A percentile compares a stretch with the other conserved stretches of the same genome.
These are phyloP conservation scores for Gymnodraco acuticeps DNA, from an alignment of 2,797 vertebrate species.

Conservation along the genomic window DNA sequence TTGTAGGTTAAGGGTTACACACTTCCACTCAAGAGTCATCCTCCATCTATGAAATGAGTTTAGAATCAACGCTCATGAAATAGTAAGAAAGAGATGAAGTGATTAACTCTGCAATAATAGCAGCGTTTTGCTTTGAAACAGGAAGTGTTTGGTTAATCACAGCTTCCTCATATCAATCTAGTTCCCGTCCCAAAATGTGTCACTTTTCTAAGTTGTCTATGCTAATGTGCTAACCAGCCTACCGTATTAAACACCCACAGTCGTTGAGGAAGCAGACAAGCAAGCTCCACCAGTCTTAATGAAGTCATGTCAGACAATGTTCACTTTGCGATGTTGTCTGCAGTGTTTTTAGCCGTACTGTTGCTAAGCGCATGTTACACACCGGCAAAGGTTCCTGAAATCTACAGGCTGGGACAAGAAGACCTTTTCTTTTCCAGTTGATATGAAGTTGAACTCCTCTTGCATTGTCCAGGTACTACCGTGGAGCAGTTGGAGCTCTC, in stretches of 20 bases:
- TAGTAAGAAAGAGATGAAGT: background rate
- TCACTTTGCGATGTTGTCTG: background rate
- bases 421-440: background rate
- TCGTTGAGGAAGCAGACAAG: background rate
- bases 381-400: conserved; percentile 1
- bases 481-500: conserved; percentile 89
- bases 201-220: background rate
- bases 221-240: background rate
- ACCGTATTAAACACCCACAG: background rate
- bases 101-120: conserved; percentile 19
- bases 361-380: conserved; percentile 10
- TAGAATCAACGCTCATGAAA: background rate
- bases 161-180: conserved; percentile 19
- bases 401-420: conserved; percentile 20
- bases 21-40: background rate
- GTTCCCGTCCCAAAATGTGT: background rate
- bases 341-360: background rate
- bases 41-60: background rate
- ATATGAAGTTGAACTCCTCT: background rate
- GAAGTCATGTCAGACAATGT: background rate
- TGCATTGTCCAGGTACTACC: conserved; percentile 85
- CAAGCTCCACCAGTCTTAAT: background rate
- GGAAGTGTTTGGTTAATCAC: conserved; percentile 29
- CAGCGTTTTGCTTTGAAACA: conserved; percentile 3
- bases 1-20: background rate